Evolutionary conservation across 2,113 vertebrate species (phyloP).

Genomic region (Sardina pilchardus): DNA sequence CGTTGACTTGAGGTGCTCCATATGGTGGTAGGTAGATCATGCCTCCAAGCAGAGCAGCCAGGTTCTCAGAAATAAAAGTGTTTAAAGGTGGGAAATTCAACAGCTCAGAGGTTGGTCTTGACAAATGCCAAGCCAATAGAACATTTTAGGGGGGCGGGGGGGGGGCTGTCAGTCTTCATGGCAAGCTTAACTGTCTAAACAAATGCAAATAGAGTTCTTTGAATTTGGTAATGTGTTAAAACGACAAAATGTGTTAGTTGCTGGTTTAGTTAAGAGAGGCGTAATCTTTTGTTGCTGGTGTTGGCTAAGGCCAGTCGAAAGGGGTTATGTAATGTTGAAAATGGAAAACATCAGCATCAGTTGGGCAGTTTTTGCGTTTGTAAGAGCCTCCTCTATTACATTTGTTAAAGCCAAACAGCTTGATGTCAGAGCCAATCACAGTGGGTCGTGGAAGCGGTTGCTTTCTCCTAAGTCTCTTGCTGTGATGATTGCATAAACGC

Average conservation of each 20-base stretch:
- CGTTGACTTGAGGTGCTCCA: not conserved
- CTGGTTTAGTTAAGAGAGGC: constrained; percentile 50
- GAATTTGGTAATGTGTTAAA: constrained; percentile 42
- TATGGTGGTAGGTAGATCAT: not conserved
- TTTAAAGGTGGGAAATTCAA: constrained; percentile 54
- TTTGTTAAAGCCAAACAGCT: constrained; percentile 47
- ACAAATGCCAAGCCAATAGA: constrained; percentile 64
- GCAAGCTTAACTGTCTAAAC: constrained; percentile 51
- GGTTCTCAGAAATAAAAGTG: constrained; percentile 39
- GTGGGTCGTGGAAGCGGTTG: constrained; percentile 45
- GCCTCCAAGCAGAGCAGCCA: constrained; percentile 25
- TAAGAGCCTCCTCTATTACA: constrained; percentile 45
- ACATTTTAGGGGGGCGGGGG: constrained; percentile 31
- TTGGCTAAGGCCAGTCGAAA: constrained; percentile 30
- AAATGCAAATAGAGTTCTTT: constrained; percentile 46
- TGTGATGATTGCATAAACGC: constrained; percentile 60
- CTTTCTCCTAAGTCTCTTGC: constrained; percentile 43
- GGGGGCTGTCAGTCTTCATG: constrained; percentile 41
- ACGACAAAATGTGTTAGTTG: constrained; percentile 47
- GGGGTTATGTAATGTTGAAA: constrained; percentile 45
- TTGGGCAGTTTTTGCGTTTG: constrained; percentile 55
- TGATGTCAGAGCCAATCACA: constrained; percentile 51
- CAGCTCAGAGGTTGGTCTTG: constrained; percentile 52
- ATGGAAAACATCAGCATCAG: constrained; percentile 49
- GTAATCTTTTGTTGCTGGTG: constrained; percentile 56